Base-by-base conservation (phyloP, 2,888 invertebrate genomes). In the Galeopsomyia nigrocyanea region DNA sequence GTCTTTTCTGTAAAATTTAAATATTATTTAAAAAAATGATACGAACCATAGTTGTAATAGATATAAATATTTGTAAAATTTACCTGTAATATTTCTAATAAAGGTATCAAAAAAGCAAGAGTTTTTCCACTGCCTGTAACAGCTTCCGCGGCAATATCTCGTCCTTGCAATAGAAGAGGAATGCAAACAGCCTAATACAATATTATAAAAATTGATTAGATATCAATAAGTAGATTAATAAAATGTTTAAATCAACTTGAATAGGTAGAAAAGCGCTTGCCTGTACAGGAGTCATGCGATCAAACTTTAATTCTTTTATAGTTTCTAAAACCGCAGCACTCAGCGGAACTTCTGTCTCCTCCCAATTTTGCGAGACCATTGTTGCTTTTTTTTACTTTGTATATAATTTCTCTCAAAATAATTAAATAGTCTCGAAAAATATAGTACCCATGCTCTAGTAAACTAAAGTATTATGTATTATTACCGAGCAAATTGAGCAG, bases 91-190 rank as follows among this genome's bases (percentile, higher is more conserved):
- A 97, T 92, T 88, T 99, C 96, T 63, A 99, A 81, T 81, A 97
- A 86, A 0, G 99, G 99, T 56, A 99, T 92, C 14, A 99, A 88
- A 87, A 99, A 99, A 0, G 99, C 97, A 51, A 99, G 87, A 0
- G 99, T 99, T 88, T 99, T 99, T 0, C 99, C 99, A 77, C 98
- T 98, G 3, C 99, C 99, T 0, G 99, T 99, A 0, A 99, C 96
- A 3, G 99, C 99, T 87, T 99, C 98, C 0, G 95, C 99, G 0
- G 96, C 97, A 16, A 99, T 97, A 89, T 99, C 99, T 87, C 98
- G 98, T 80, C 95, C 94, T 10, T 91, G 91, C 66, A 98, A 85
- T 65, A 99, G 88, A 67, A 97, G 88, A 0, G 97, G 97, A 81
- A 98, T 97, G 68, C 95, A 93, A 0, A 96, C 95, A 5, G 95